phyloP scores from a whole-genome alignment of 2,888 invertebrate genomes.

The Mamestra brassicae region DNA sequence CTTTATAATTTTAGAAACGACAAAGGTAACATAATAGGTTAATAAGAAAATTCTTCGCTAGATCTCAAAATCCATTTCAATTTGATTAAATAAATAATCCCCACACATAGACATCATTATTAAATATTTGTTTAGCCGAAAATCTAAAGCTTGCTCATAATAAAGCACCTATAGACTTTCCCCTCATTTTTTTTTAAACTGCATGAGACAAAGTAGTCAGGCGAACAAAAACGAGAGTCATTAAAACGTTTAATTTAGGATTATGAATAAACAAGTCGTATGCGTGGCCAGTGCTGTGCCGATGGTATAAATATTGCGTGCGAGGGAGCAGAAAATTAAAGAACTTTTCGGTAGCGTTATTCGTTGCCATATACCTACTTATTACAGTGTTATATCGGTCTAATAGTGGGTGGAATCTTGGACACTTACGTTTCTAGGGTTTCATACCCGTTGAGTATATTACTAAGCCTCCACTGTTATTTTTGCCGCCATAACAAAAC shows the following conservation, averaged over 20 bases:
- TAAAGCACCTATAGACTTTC: not conserved
- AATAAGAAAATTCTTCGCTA: no score
- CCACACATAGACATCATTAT: no score
- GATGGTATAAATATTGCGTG: slow-evolving; percentile 74
- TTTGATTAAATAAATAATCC: no score
- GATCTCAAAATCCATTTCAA: no score
- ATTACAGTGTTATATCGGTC: slow-evolving; percentile 1
- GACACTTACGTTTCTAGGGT: not conserved
- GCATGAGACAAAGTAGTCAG: slow-evolving; percentile 30
- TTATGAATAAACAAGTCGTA: slow-evolving; percentile 58
- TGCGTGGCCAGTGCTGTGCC: slow-evolving; percentile 55
- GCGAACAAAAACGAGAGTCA: slow-evolving; percentile 20
- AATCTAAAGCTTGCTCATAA: no score
- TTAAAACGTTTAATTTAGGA: slow-evolving; percentile 42
- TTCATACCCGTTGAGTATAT: no score
- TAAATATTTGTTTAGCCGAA: no score
- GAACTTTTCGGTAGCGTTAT: slow-evolving; percentile 67
- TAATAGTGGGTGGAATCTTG: not conserved
- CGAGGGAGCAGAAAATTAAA: slow-evolving; percentile 76
- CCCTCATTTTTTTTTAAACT: slow-evolving; percentile 1
- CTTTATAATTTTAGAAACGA: no score
- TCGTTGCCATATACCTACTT: not conserved
- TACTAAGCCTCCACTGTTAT: no score
- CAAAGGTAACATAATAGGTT: no score
- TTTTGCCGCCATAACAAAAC: no score